phyloP scores from a whole-genome alignment of 2,113 vertebrate species.

The Falcunculus frontatus region DNA sequence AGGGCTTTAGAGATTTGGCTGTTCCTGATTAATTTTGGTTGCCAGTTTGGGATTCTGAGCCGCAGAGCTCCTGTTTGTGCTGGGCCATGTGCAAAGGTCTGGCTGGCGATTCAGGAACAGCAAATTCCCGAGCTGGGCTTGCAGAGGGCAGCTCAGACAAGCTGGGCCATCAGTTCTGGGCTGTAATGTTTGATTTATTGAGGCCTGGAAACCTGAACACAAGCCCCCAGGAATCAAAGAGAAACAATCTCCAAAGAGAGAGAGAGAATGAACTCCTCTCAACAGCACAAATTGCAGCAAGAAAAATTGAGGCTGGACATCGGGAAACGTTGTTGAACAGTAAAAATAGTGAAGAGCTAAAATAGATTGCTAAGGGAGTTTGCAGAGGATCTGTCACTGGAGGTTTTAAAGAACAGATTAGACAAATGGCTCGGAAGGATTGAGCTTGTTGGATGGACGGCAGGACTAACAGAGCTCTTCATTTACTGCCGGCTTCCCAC shows the following conservation, averaged over 20 bases:
- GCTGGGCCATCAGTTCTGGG: not conserved
- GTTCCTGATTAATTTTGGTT: not conserved
- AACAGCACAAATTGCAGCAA: constrained; percentile 12
- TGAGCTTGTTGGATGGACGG: not conserved
- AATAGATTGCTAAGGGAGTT: constrained; percentile 44
- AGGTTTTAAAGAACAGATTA: not conserved
- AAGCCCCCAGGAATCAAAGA: constrained; percentile 34
- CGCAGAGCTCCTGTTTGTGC: not conserved
- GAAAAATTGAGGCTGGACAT: constrained; percentile 50
- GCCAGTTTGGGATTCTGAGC: not conserved
- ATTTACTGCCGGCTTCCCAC: not conserved
- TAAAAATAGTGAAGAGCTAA: constrained; percentile 42
- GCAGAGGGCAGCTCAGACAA: not conserved
- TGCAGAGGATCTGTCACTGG: constrained; percentile 43
- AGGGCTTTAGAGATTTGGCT: not conserved
- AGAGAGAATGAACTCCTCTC: constrained; percentile 12
- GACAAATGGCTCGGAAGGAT: constrained; percentile 48
- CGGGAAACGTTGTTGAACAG: constrained; percentile 4
- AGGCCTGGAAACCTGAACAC: not conserved
- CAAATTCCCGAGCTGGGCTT: not conserved
- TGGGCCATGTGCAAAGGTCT: not conserved
- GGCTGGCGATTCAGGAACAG: not conserved
- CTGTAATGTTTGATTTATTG: constrained; percentile 39
- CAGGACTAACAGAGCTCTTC: constrained; percentile 2
- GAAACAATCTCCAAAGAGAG: constrained; percentile 4